These are phyloP conservation scores for Sanderia malayensis DNA, from an alignment of 30 jellyfish, hydroid and myxozoan genomes.

Conservation along the genomic window DNA sequence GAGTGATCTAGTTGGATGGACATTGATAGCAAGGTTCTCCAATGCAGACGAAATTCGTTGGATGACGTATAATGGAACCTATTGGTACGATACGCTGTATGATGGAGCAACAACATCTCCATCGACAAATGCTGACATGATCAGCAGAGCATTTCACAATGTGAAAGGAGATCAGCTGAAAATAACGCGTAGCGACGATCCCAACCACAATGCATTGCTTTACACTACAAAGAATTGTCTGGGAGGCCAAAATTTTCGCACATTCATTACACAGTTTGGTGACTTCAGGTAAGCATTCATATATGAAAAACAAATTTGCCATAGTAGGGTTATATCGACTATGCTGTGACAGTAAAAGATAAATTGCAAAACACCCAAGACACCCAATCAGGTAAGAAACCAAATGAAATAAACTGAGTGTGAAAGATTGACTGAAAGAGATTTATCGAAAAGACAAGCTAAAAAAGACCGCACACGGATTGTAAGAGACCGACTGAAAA, in stretches of 20 bases:
- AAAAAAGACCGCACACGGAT: too few relatives aligned
- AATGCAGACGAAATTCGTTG: slow-evolving; percentile 51
- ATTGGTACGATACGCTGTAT: slow-evolving; percentile 33
- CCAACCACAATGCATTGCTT: background rate
- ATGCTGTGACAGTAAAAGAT: too few relatives aligned
- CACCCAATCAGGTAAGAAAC: too few relatives aligned
- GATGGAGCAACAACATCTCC: slow-evolving; percentile 31
- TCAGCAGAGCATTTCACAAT: slow-evolving; percentile 33
- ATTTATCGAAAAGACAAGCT: too few relatives aligned
- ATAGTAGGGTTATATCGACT: too few relatives aligned
- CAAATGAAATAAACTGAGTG: too few relatives aligned
- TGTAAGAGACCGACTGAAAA: too few relatives aligned
- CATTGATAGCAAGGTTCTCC: slow-evolving; percentile 60
- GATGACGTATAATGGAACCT: slow-evolving; percentile 26
- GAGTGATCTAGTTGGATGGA: slow-evolving; percentile 67
- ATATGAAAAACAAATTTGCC: too few relatives aligned
- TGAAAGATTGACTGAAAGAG: too few relatives aligned
- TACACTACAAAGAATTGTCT: background rate
- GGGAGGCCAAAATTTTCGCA: background rate
- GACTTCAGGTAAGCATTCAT: slow-evolving; percentile 54
- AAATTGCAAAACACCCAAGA: too few relatives aligned
- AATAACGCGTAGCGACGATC: slow-evolving; percentile 17
- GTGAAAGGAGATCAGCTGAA: slow-evolving; percentile 13
- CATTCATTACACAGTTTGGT: slow-evolving; percentile 6
- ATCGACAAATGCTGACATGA: slow-evolving; percentile 40